These are phyloP conservation scores for Sebastes steindachneri DNA, from an alignment of 2,797 vertebrate species.

Conservation along the genomic window DNA sequence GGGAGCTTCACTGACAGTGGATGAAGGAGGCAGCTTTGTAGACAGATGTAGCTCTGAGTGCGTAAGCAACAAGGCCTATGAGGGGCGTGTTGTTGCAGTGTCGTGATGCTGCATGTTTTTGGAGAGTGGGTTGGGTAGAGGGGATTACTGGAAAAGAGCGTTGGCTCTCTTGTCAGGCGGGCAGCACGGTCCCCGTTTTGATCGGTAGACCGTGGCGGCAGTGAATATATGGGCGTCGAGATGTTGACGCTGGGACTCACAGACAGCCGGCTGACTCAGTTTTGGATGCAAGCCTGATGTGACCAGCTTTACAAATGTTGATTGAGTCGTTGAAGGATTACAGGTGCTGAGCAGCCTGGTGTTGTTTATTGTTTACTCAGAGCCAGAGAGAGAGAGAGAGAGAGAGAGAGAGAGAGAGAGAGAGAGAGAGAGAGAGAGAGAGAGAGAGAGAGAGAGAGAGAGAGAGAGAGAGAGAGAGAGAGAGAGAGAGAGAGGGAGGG, in stretches of 20 bases:
- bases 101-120: constrained; percentile 49
- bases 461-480: not conserved
- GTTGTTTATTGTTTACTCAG: constrained; percentile 67
- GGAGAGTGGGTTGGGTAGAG: constrained; percentile 23
- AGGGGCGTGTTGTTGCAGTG: constrained; percentile 29
- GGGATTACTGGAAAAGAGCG: constrained; percentile 43
- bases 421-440: not conserved
- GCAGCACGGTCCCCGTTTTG: constrained; percentile 36
- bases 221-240: constrained; percentile 6
- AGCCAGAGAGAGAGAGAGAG: constrained; percentile 3
- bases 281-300: constrained; percentile 59
- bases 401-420: not conserved
- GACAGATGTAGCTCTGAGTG: constrained; percentile 61
- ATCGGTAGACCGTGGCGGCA: constrained; percentile 26
- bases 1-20: constrained; percentile 54
- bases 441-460: not conserved
- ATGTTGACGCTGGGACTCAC: constrained; percentile 37
- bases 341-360: constrained; percentile 72
- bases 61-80: constrained; percentile 39
- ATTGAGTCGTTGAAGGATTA: constrained; percentile 78
- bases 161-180: constrained; percentile 34
- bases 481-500: not conserved
- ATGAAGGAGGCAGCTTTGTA: constrained; percentile 63
- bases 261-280: constrained; percentile 59
- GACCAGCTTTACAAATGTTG: constrained; percentile 80